Evolutionary conservation across 2,888 invertebrate species (phyloP), one percentile per base, ranked within the genome.

Genomic region (Pandemis corylana): DNA sequence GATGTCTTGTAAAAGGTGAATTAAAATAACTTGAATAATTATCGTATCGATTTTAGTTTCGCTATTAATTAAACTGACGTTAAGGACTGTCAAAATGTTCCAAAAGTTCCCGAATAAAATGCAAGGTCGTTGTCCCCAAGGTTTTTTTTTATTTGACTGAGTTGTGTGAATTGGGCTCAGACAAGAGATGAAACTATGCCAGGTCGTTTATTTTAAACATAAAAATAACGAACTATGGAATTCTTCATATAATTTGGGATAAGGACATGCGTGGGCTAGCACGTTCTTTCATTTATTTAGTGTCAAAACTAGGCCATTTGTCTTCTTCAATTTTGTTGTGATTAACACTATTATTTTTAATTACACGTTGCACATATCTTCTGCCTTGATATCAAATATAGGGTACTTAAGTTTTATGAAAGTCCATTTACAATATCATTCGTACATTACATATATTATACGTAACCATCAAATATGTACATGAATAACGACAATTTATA

Each of bases 341-440:
- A 51, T 51, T 51, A 51, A 7, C 51, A 51, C 51, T n/a, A 13
- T 13, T 13, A 5, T 46, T 46, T 44, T 9, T 5, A 46, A 5
- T 12, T 12, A 63, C 15, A 63, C 15, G 42, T 44, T 42, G n/a
- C 9, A 64, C 2, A 73, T 36, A 61, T 68, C 73, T 65, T 73
- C 69, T 73, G 56, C 56, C 20, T n/a, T 68, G 44, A 12, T 68
- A 62, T 44, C 49, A 63, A 59, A 15, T 53, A 51, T 12, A 67
- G n/a, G 51, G 28, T 36, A 36, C 28, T 2, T 36, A 36, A 36
- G 46, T 51, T 69, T 61, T 61, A 70, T 70, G 74, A 74, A 74
- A 65, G 74, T 70, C 69, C 74, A 70, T 74, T 70, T 28, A 51
- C 59, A 65, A n/a, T 51, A 13, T 51, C n/a, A n/a, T n/a, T 13